Conservation (phyloP, 92 coral and sea anemone species). For the Blastomussa wellsi region DNA sequence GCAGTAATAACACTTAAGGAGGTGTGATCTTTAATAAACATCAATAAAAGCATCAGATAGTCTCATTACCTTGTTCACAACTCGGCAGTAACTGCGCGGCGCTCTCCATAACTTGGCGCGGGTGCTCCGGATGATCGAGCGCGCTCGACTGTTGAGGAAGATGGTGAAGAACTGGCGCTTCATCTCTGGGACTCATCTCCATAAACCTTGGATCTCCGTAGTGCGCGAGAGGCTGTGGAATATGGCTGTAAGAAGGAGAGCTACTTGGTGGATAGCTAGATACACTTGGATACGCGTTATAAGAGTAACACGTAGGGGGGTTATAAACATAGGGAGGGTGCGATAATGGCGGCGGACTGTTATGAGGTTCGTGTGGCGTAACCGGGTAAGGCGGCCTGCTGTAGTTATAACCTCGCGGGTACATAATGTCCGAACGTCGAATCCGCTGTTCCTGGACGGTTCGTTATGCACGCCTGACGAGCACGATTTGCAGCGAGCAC, state of each 20-base stretch:
- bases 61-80: conserved; percentile 85
- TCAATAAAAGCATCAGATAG: conserved; percentile 51
- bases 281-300: conserved; percentile 63
- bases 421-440: conserved; percentile 49
- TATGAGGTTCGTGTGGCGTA: conserved; percentile 67
- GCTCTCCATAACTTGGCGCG: conserved; percentile 49
- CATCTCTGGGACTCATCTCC: conserved; percentile 79
- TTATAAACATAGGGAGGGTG: conserved; percentile 81
- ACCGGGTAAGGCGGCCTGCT: conserved; percentile 69
- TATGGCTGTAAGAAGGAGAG: conserved; percentile 63
- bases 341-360: conserved; percentile 80
- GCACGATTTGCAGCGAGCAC: conserved; percentile 23
- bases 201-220: conserved; percentile 70
- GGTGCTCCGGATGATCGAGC: conserved; percentile 57
- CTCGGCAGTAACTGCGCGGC: conserved; percentile 54
- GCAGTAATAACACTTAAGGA: conserved; percentile 60
- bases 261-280: conserved; percentile 43
- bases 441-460: conserved; percentile 23
- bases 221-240: conserved; percentile 64
- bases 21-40: conserved; percentile 74
- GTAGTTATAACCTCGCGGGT: conserved; percentile 71
- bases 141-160: conserved; percentile 66
- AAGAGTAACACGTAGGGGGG: conserved; percentile 71
- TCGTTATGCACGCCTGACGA: conserved; percentile 24
- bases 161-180: conserved; percentile 74